phyloP scores from a whole-genome alignment of 2,797 vertebrate species.

The Smutsia gigantea region DNA sequence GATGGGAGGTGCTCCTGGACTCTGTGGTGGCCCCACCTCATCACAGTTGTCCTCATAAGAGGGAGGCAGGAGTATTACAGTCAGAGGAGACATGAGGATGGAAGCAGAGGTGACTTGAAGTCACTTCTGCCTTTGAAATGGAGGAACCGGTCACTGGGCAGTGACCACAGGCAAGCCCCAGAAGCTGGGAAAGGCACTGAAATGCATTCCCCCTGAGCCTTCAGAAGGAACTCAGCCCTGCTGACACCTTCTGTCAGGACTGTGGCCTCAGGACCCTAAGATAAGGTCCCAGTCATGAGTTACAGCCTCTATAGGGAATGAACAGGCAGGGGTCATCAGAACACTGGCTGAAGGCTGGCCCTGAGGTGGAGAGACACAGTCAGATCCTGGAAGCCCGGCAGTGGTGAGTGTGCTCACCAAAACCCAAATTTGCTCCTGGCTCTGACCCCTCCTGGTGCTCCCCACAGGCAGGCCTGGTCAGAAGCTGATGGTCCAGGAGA shows the following conservation, averaged over 20 bases:
- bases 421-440: accelerated
- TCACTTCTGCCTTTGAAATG: not conserved
- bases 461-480: accelerated
- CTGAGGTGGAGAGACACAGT: too few relatives aligned
- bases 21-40: accelerated
- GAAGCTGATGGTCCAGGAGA: not conserved
- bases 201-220: accelerated
- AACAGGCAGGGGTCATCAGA: accelerated
- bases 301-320: too few relatives aligned
- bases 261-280: accelerated
- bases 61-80: accelerated
- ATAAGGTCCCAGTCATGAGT: accelerated
- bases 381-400: accelerated
- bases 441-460: accelerated
- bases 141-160: accelerated
- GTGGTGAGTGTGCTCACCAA: not conserved
- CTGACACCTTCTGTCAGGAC: accelerated
- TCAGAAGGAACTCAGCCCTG: accelerated
- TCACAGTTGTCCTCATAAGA: accelerated
- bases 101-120: too few relatives aligned
- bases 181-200: not conserved
- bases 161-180: accelerated
- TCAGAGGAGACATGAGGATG: accelerated
- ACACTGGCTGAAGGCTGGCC: accelerated
- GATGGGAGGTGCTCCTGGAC: not conserved